Evolutionary conservation across 2,113 vertebrate species (phyloP), one percentile per base, ranked within the genome.

Genomic region (Podilymbus podiceps): DNA sequence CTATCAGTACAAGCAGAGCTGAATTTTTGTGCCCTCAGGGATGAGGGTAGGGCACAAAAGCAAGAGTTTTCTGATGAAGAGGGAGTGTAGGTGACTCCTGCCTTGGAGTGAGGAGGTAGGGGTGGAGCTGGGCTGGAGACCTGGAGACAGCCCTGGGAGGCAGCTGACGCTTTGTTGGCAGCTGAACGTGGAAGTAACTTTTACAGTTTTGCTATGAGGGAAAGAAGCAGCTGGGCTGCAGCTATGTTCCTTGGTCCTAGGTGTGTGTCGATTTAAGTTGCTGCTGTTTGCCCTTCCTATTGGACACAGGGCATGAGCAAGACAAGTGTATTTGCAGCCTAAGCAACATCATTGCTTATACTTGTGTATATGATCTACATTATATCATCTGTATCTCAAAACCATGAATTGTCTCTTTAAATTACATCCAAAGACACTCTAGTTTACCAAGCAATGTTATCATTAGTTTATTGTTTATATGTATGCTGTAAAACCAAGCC

Each of bases 191-290:
- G 27, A 89, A 80, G 4, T 27, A 33, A 40, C 3, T 31, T 81
- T 28, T 46, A 28, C 8, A 38, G 24, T 77, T 94, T 38, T 55
- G 11, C 5, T n/a, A 3, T 14, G 17, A 47, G 13, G 20, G 12
- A 59, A 60, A 20, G 12, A 46, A 67, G 3, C 11, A 58, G 6
- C 9, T 23, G 15, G 11, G 20, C 11, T 89, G 19, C 16, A 69
- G 30, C 33, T 31, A 15, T 7, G 2, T 17, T 58, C 12, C 18
- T 33, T 64, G 46, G 12, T 73, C n/a, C 23, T 62, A 49, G 42
- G 9, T 8, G 8, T 30, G 5, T 13, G 4, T 31, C 0, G 0
- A 9, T 58, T 63, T 50, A 66, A 56, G 33, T 46, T 30, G 16
- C 9, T 71, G 12, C 4, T 46, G 6, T 42, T n/a, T 71, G 21